A percentile compares a stretch with the other conserved stretches of the same genome.
Evolutionary conservation across 1,140 invertebrate species (phyloP).

Genomic region (Drosophila nikananu): DNA sequence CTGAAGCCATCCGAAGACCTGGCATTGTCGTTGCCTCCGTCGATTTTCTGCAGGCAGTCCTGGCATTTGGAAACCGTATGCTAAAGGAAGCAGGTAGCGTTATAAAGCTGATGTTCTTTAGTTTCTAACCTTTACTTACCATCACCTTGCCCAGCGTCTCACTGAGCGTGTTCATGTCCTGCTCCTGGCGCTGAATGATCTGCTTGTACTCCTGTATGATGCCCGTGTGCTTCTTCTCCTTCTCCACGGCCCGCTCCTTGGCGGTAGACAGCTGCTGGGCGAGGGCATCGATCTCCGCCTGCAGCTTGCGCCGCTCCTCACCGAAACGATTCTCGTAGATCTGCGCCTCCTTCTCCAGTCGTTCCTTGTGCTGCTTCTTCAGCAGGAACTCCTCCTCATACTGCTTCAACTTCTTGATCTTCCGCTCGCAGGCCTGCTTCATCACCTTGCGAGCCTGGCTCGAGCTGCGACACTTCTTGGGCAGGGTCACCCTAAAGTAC

Average conservation of each 20-base stretch:
- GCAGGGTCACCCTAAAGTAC: slow-evolving; percentile 97
- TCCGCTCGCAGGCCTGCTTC: slow-evolving; percentile 94
- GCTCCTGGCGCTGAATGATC: slow-evolving; percentile 95
- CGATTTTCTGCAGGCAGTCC: slow-evolving; percentile 85
- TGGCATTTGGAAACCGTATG: slow-evolving; percentile 87
- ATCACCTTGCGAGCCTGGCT: slow-evolving; percentile 95
- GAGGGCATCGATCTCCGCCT: slow-evolving; percentile 91
- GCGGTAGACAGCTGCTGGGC: slow-evolving; percentile 93
- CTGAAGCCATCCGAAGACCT: slow-evolving; percentile 64
- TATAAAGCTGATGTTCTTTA: background rate
- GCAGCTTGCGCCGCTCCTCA: slow-evolving; percentile 93
- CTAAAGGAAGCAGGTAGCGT: slow-evolving; percentile 64
- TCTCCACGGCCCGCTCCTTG: slow-evolving; percentile 91
- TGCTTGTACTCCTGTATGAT: slow-evolving; percentile 97
- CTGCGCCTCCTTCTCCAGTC: slow-evolving; percentile 88
- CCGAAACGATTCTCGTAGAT: slow-evolving; percentile 87
- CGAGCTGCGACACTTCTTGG: slow-evolving; percentile 97
- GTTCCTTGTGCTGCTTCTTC: slow-evolving; percentile 92
- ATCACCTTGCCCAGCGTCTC: slow-evolving; percentile 87
- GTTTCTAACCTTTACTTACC: slow-evolving; percentile 84
- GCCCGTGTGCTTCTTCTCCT: slow-evolving; percentile 89
- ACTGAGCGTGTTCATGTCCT: slow-evolving; percentile 90
- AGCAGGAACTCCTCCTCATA: slow-evolving; percentile 97
- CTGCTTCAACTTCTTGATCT: slow-evolving; percentile 97
- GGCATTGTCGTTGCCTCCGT: slow-evolving; percentile 66